Evolutionary conservation across 1,140 invertebrate species (phyloP).

Genomic region (Brachionus sp.): DNA sequence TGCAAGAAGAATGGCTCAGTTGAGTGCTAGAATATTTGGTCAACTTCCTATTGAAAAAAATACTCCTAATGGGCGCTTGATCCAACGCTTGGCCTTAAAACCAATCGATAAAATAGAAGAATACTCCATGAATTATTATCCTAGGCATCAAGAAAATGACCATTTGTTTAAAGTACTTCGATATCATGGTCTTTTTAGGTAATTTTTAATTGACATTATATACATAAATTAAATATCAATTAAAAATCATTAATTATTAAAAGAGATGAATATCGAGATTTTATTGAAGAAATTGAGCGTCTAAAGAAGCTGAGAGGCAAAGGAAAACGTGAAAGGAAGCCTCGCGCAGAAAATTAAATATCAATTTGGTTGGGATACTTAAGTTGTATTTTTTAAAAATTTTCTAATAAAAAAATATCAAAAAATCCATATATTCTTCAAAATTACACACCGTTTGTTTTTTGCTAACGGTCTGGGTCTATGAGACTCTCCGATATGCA

Average conservation of each 20-base stretch:
- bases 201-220: not conserved
- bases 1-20: constrained; percentile 30
- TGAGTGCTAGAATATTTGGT: constrained; percentile 42
- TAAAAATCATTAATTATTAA: not conserved
- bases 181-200: constrained; percentile 36
- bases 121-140: constrained; percentile 45
- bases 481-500: too few relatives aligned
- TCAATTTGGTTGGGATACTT: not conserved
- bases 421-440: too few relatives aligned
- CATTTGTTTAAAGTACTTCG: constrained; percentile 39
- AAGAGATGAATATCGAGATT: constrained; percentile 38
- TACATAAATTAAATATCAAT: not conserved
- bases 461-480: too few relatives aligned
- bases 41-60: not conserved
- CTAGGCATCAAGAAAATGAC: constrained; percentile 33
- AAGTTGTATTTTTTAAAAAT: not conserved
- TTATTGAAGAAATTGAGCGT: constrained; percentile 40
- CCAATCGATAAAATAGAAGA: constrained; percentile 41
- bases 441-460: too few relatives aligned
- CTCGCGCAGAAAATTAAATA: not conserved
- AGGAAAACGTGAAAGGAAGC: constrained; percentile 12
- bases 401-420: too few relatives aligned
- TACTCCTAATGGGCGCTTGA: constrained; percentile 37
- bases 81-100: constrained; percentile 31
- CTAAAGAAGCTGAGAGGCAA: constrained; percentile 36